Percentiles rank a stretch among this genome's conserved stretches.
phyloP scores from a whole-genome alignment of 2,797 vertebrate species.

The Hafferia zeledoni region DNA sequence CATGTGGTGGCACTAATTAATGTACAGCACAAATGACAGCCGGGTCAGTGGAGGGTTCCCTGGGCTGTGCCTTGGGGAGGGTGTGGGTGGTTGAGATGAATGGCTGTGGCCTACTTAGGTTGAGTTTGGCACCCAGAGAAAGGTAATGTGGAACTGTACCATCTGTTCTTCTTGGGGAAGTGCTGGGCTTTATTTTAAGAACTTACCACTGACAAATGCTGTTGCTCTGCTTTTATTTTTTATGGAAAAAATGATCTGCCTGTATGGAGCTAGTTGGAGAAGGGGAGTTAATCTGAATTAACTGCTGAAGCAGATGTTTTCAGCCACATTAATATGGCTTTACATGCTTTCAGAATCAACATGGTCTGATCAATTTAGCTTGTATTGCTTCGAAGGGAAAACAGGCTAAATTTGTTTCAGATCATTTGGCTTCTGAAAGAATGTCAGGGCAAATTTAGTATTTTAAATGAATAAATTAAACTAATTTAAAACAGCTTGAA shows the following conservation, averaged over 20 bases:
- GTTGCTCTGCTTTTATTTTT: not conserved
- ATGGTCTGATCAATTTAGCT: not conserved
- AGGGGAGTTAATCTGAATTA: slow-evolving; percentile 1
- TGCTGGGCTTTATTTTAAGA: slow-evolving; percentile 55
- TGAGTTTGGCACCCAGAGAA: not conserved
- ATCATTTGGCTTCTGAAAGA: slow-evolving; percentile 18
- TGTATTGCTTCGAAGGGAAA: not conserved
- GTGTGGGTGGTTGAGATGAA: slow-evolving; percentile 42
- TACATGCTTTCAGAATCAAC: not conserved
- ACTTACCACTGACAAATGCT: not conserved
- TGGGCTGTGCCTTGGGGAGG: not conserved
- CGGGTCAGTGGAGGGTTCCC: not conserved
- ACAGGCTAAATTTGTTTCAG: slow-evolving; percentile 5
- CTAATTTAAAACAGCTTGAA: not conserved
- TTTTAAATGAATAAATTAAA: not conserved
- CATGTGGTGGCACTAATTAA: not conserved
- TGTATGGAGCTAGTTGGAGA: not conserved
- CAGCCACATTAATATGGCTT: not conserved
- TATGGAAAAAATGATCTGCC: not conserved
- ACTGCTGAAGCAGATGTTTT: slow-evolving; percentile 35
- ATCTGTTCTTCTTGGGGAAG: slow-evolving; percentile 42
- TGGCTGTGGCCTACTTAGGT: slow-evolving; percentile 56
- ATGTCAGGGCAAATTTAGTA: not conserved
- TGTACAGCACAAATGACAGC: not conserved
- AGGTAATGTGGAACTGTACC: slow-evolving; percentile 45